These are phyloP conservation scores for Bovichtus diacanthus DNA, from an alignment of 2,797 vertebrate species.

Conservation along the genomic window DNA sequence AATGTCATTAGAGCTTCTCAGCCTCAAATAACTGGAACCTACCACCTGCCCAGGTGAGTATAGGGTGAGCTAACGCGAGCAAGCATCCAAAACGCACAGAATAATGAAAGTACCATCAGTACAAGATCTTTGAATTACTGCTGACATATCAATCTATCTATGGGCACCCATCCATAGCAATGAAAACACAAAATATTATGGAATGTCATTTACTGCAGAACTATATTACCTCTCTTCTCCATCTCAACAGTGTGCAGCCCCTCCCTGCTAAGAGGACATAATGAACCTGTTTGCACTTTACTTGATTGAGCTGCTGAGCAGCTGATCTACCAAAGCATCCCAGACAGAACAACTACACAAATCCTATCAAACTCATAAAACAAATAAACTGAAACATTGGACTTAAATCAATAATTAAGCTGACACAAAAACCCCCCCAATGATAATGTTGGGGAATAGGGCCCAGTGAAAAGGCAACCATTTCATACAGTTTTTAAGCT, in stretches of 20 bases:
- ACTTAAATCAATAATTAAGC: background rate
- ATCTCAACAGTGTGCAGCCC: background rate
- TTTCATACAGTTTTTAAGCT: too few species aligned
- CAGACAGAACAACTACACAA: background rate
- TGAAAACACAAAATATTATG: background rate
- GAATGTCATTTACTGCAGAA: background rate
- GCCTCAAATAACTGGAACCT: background rate
- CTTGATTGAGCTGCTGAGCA: background rate
- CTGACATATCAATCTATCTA: background rate
- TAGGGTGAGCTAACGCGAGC: too few species aligned
- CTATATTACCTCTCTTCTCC: background rate
- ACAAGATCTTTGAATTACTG: background rate
- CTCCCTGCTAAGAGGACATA: background rate
- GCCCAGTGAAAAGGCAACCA: too few species aligned
- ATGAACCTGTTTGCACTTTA: background rate
- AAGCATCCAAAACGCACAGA: background rate
- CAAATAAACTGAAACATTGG: too few species aligned
- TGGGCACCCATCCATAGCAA: too few species aligned
- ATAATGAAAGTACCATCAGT: background rate
- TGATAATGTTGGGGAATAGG: background rate
- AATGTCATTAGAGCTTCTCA: background rate
- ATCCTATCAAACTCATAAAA: background rate
- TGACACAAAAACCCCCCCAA: background rate
- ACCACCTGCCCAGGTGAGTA: background rate
- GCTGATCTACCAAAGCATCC: background rate